Percentiles rank a stretch among this genome's conserved stretches.
These are phyloP conservation scores for Sylvia borin DNA, from an alignment of 2,797 vertebrate species.

Conservation along the genomic window DNA sequence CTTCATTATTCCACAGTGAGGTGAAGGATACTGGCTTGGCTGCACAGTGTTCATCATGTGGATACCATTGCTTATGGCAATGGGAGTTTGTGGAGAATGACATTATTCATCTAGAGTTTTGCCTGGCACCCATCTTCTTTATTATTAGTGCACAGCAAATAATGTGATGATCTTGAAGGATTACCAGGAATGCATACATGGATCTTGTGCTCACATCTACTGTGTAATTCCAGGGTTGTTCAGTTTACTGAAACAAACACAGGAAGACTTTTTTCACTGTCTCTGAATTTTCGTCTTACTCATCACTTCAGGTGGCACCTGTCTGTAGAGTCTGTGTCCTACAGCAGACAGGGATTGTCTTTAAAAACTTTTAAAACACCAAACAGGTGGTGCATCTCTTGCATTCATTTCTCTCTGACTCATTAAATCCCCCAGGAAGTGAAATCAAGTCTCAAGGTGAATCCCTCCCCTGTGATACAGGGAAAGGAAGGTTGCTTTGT, in stretches of 20 bases:
- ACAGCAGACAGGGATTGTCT: background rate
- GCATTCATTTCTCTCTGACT: background rate
- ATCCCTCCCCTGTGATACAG: background rate
- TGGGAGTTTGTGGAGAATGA: background rate
- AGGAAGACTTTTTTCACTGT: background rate
- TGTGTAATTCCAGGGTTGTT: background rate
- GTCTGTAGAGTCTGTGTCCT: background rate
- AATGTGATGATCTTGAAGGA: background rate
- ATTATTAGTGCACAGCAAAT: background rate
- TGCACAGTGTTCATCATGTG: background rate
- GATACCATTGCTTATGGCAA: conserved; percentile 1
- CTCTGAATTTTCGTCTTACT: background rate
- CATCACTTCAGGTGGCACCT: background rate
- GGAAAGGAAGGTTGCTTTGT: background rate
- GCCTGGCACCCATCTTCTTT: background rate
- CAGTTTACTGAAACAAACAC: background rate
- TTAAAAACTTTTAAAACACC: background rate
- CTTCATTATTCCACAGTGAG: conserved; percentile 13
- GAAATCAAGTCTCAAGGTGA: background rate
- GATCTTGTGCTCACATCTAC: background rate
- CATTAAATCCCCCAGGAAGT: background rate
- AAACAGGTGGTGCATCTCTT: background rate
- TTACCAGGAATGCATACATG: background rate
- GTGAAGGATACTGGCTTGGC: background rate
- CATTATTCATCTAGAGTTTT: background rate